Conservation (phyloP, 2,113 vertebrate genomes). For the Brevimyrus niger region DNA sequence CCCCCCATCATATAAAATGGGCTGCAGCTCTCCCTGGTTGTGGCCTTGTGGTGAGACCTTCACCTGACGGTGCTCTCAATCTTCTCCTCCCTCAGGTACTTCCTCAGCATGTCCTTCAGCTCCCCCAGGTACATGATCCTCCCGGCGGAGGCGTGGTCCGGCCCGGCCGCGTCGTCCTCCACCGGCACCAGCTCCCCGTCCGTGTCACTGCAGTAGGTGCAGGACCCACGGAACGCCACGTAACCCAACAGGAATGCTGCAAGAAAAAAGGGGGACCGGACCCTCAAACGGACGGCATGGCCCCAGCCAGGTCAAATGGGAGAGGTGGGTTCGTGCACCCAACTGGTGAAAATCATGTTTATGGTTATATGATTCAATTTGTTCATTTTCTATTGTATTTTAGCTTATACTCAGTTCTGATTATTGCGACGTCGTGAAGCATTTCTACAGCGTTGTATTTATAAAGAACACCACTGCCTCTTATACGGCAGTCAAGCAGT, state of each 20-base stretch:
- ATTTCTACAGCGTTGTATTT: too few relatives aligned
- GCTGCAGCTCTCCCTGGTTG: background rate
- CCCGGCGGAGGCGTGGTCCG: background rate
- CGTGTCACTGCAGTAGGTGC: constrained; percentile 21
- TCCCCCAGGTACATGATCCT: constrained; percentile 49
- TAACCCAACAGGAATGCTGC: constrained; percentile 55
- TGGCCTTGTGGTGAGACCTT: background rate
- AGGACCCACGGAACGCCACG: constrained; percentile 33
- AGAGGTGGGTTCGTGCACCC: too few relatives aligned
- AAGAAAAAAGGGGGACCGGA: background rate
- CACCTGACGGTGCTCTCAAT: constrained; percentile 52
- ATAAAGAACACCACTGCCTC: too few relatives aligned
- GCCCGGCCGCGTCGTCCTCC: constrained; percentile 22
- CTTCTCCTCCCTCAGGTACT: constrained; percentile 47
- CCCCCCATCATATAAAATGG: background rate
- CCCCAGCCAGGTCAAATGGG: background rate
- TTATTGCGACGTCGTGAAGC: too few relatives aligned
- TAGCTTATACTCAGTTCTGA: too few relatives aligned
- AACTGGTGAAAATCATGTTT: too few relatives aligned
- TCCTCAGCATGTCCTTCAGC: constrained; percentile 52
- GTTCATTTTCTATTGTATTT: too few relatives aligned
- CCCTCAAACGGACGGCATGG: background rate
- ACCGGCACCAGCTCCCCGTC: constrained; percentile 8
- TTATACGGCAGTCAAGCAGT: too few relatives aligned
- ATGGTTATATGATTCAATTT: too few relatives aligned